phyloP scores from a whole-genome alignment of 2,113 vertebrate genomes.

The Phrynosoma blainvillii region DNA sequence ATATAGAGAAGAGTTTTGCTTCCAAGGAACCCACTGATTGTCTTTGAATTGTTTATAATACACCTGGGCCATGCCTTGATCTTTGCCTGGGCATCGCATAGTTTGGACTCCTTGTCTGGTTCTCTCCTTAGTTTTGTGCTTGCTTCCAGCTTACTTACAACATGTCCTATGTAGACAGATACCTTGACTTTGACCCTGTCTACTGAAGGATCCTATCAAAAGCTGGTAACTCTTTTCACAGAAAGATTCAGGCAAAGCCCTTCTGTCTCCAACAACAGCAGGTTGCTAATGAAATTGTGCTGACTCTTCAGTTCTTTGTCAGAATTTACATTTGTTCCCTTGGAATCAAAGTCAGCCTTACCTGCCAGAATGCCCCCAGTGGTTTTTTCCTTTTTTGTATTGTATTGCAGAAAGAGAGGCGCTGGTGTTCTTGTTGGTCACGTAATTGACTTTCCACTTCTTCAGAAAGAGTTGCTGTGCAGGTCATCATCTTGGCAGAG shows the following conservation, averaged over 20 bases:
- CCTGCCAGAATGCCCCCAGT: not conserved
- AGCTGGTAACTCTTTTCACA: not conserved
- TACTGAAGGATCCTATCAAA: not conserved
- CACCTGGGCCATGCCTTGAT: no score
- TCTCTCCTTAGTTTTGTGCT: no score
- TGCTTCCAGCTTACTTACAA: no score
- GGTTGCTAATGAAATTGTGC: not conserved
- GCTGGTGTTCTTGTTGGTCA: not conserved
- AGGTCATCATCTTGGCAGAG: not conserved
- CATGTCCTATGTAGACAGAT: not conserved
- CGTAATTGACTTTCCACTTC: not conserved
- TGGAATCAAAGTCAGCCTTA: constrained; percentile 3
- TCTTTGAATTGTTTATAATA: no score
- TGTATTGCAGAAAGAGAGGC: not conserved
- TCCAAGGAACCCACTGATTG: no score
- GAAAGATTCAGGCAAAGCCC: not conserved
- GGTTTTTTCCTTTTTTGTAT: not conserved
- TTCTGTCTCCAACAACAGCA: not conserved
- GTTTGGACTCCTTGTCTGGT: no score
- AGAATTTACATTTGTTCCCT: constrained; percentile 15
- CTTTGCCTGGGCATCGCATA: no score
- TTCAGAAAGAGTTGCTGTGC: constrained; percentile 23
- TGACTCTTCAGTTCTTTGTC: constrained; percentile 1
- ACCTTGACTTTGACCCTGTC: not conserved
- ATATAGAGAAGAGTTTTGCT: no score